phyloP scores from a whole-genome alignment of 2,113 vertebrate genomes.

The Muntiacus reevesi region DNA sequence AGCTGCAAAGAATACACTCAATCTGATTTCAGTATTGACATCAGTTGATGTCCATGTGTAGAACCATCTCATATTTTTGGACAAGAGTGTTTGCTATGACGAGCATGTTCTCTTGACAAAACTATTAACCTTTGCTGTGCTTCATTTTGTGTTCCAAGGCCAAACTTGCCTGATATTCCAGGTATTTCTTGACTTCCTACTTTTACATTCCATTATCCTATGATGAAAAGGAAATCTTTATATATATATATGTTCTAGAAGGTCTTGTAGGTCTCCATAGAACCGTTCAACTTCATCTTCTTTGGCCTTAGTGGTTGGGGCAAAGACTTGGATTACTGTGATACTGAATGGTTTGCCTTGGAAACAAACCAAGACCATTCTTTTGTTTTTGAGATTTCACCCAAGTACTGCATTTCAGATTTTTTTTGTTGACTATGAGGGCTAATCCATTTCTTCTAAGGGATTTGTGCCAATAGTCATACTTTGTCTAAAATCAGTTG shows the following conservation, averaged over 20 bases:
- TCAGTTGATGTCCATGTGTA: not conserved
- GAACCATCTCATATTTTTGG: not conserved
- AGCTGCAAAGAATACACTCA: not conserved
- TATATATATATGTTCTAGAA: not conserved
- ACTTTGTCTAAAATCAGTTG: no score
- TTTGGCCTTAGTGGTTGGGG: not conserved
- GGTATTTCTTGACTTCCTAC: not conserved
- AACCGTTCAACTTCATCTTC: not conserved
- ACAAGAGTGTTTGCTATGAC: not conserved
- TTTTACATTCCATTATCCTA: not conserved
- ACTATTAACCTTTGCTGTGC: not conserved
- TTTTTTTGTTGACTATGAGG: not conserved
- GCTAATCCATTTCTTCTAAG: not conserved
- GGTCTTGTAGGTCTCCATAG: not conserved
- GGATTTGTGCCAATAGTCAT: not conserved
- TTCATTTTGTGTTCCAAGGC: not conserved
- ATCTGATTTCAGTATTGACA: not conserved
- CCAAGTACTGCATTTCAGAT: not conserved
- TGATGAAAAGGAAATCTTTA: not conserved
- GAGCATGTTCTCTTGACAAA: not conserved
- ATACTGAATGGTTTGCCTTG: not conserved
- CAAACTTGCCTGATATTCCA: not conserved
- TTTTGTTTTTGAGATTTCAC: not conserved
- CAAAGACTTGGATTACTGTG: not conserved
- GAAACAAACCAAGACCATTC: not conserved